Base-by-base conservation (phyloP, 1,140 invertebrate genomes). In the Neotoxoptera formosana region DNA sequence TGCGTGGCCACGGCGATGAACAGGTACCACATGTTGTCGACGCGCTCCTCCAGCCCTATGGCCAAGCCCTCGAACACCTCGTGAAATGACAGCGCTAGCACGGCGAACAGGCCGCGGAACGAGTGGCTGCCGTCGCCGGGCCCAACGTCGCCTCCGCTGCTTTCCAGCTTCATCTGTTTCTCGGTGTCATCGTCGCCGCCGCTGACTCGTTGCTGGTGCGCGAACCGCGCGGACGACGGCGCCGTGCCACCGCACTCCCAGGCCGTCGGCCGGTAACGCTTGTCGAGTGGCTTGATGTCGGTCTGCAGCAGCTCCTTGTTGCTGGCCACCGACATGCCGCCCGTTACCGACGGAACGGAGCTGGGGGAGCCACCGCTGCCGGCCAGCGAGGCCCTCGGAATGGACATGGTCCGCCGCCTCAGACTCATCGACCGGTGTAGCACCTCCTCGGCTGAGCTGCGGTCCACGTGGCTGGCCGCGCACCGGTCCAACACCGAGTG, bases 31-130 rank as follows among this genome's bases (percentile, higher is more conserved):
- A 97, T 96, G 84, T 96, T 96, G 9, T 95, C 94, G 6, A 96
- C 94, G n/a, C 96, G 96, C 2, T 95, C 95, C 94, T 98, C 97
- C 9, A 98, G 95, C 4, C 98, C 98, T 20, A 98, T 97, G 0
- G 98, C 97, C 90, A 98, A 95, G 1, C 97, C 97, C 95, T 98
- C 97, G 95, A 98, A 97, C 23, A 98, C 96, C 0, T 97, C 97
- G 95, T 98, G 97, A 94, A 98, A 97, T 9, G 97, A 97, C 2
- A 98, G 95, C 0, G 97, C 97, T 81, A 97, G 95, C 23, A 98
- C 96, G 6, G 97, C 96, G 53, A 97, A 94, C 30, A 97, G 94
- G 23, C 97, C 96, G 81, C 96, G 95, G 89, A 97, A 95, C 0
- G 96, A 96, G 93, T 96, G 95, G 56, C 95, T 17, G 93, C 87